Base-by-base conservation (phyloP, 1,140 invertebrate species). In the Daktulosphaira vitifoliae region DNA sequence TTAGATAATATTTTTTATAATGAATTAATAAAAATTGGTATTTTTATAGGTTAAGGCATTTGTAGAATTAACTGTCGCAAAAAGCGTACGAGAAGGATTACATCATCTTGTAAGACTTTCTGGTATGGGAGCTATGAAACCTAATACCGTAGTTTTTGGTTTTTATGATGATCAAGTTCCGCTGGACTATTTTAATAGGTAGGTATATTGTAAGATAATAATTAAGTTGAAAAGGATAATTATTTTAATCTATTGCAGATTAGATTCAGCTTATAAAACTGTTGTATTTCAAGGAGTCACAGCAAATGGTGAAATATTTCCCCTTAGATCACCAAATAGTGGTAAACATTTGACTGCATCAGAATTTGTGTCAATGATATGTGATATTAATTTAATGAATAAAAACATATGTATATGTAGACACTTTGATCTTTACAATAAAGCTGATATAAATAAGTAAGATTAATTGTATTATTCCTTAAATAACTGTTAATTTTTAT, bases 71-170 rank as follows among this genome's bases (percentile, higher is more conserved):
- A 98, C 95, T 0, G 77, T 98, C 1, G 87, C 93, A 0, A 79
- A 81, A 50, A 84, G 82, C 9, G 84, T 98, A 0, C 80, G 92
- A 11, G 86, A 92, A 70, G 96, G 96, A 20, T 80, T 97, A 5
- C 88, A 92, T 66, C 96, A 99, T 75, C 78, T 99, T 48, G 85
- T 95, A 22, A 80, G 95, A 26, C 77, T 98, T 46, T 88, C 92
- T 15, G 96, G 96, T 9, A 83, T 99, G 70, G 96, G 96, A 3
- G 96, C 96, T 7, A 98, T 99, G 95, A 97, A 98, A 75, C 95
- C 95, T 0, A 98, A 99, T 74, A 98, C 96, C 0, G 89, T 99
- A 59, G 78, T 91, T 39, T 76, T 92, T 44, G 88, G 94, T 5
- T 98, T 98, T 77, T 86, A 92, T 53, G 91, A 94, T 70, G 80